These are phyloP conservation scores for Cryptocheilus praepositus DNA, from an alignment of 2,888 invertebrate species.

Conservation along the genomic window DNA sequence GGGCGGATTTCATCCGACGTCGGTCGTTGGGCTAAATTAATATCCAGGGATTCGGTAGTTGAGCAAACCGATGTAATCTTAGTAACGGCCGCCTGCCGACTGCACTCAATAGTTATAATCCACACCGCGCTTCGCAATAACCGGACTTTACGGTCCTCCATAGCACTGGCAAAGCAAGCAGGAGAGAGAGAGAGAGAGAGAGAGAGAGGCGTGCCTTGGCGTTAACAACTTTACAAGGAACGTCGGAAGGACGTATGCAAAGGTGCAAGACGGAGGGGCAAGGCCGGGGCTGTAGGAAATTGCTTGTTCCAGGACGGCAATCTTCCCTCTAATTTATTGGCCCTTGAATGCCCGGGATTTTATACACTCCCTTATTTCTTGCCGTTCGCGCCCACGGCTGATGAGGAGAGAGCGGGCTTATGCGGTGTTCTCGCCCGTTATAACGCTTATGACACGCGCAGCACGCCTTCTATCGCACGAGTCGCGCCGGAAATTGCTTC, in stretches of 20 bases:
- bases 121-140: conserved; percentile 26
- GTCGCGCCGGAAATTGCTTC: too few relatives aligned
- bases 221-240: conserved; percentile 25
- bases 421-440: too few relatives aligned
- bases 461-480: too few relatives aligned
- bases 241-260: conserved; percentile 20
- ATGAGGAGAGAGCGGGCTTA: too few relatives aligned
- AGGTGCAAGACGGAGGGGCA: conserved; percentile 19
- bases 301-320: conserved; percentile 31
- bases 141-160: conserved; percentile 24
- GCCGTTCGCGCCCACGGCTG: background rate
- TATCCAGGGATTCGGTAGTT: conserved; percentile 2
- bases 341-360: conserved; percentile 21
- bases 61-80: conserved; percentile 16
- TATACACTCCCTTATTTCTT: conserved; percentile 11
- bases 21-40: too few relatives aligned
- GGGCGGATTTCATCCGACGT: too few relatives aligned
- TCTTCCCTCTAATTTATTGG: conserved; percentile 34
- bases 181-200: conserved; percentile 7
- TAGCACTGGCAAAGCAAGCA: conserved; percentile 3
- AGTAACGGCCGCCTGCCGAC: conserved; percentile 7
- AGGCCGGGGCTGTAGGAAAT: conserved; percentile 19
- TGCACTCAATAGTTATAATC: conserved; percentile 30
- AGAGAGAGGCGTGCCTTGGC: background rate
- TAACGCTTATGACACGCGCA: too few relatives aligned